Evolutionary conservation across 64 coral and sea anemone genomes (phyloP).

Genomic region (Actinia tenebrosa): DNA sequence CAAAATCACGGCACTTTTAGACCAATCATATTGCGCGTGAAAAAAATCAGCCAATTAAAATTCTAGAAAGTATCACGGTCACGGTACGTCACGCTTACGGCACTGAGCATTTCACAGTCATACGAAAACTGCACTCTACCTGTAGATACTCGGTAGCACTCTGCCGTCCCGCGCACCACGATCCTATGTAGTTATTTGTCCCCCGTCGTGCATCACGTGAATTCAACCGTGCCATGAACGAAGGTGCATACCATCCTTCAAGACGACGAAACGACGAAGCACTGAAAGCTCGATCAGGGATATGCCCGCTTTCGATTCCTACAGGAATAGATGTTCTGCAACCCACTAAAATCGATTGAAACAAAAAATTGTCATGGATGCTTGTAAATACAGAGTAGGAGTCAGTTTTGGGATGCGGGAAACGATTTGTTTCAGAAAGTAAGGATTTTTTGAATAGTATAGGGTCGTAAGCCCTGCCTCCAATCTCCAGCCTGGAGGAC

Average conservation of each 20-base stretch:
- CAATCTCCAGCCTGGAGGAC: no score
- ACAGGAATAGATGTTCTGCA: conserved; percentile 17
- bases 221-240: conserved; percentile 11
- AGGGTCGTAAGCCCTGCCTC: no score
- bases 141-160: conserved; percentile 15
- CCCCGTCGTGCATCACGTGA: conserved; percentile 4
- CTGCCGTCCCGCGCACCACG: conserved; percentile 26
- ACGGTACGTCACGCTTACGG: no score
- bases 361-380: not conserved
- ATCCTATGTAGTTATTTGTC: conserved; percentile 1
- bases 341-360: not conserved
- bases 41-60: no score
- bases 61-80: no score
- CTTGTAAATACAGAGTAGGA: not conserved
- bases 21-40: no score
- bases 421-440: no score
- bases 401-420: no score
- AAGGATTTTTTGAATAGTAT: no score
- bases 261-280: not conserved
- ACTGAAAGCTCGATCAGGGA: conserved; percentile 27
- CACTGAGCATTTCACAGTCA: no score
- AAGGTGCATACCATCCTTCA: not conserved
- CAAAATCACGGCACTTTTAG: no score
- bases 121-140: not conserved
- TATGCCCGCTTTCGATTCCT: conserved; percentile 16